These are phyloP conservation scores for Cantharis nigra DNA, from an alignment of 2,888 invertebrate species.

Conservation along the genomic window DNA sequence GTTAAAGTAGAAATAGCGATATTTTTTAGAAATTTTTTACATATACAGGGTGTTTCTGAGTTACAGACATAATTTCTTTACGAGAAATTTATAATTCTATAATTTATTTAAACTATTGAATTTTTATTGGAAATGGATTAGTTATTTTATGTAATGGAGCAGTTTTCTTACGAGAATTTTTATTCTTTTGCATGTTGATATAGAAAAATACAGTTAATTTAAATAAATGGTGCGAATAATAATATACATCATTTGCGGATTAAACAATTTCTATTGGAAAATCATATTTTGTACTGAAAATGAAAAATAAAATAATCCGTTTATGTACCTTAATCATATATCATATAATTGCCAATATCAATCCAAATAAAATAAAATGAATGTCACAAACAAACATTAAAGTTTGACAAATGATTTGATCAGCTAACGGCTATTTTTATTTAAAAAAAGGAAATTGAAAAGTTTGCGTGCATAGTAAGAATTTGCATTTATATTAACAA, in stretches of 20 bases:
- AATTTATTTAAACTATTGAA: no score
- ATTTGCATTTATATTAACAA: neutral
- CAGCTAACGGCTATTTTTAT: neutral
- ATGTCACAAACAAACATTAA: neutral
- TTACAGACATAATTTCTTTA: no score
- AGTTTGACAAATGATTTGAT: neutral
- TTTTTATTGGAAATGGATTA: no score
- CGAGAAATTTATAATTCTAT: no score
- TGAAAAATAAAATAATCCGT: neutral
- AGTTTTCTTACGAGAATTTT: no score
- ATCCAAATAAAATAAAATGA: neutral
- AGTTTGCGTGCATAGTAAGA: neutral
- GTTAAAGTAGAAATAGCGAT: no score
- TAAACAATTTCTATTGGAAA: neutral
- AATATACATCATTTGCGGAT: no score
- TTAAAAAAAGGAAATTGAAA: constrained; percentile 2
- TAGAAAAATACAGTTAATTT: no score
- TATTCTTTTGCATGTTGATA: neutral
- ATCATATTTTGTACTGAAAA: neutral
- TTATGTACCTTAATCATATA: neutral
- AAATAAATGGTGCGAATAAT: no score
- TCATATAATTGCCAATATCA: neutral
- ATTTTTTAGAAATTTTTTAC: no score
- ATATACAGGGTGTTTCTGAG: no score
- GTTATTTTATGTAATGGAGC: no score